Conservation (phyloP, 2,888 invertebrate species). For the Euplagia quadripunctaria region DNA sequence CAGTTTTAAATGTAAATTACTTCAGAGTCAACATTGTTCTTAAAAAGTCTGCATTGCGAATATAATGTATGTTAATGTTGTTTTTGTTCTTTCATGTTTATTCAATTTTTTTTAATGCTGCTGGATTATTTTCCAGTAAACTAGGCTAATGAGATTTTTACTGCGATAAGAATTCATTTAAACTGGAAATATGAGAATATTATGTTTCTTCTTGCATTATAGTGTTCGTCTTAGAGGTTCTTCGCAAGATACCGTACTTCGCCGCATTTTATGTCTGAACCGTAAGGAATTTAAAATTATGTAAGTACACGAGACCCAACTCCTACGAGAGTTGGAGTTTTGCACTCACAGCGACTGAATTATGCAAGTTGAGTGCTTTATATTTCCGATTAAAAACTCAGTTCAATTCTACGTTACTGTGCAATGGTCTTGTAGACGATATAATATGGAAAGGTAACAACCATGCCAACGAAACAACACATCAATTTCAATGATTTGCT, state of each 20-base stretch:
- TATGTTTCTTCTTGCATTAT: neutral
- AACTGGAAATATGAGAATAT: neutral
- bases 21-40: conserved; percentile 45
- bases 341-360: neutral
- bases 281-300: neutral
- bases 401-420: neutral
- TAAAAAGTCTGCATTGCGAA: conserved; percentile 41
- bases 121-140: conserved; percentile 56
- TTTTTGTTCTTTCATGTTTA: conserved; percentile 50
- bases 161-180: conserved; percentile 34
- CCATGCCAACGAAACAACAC: neutral
- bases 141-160: conserved; percentile 54
- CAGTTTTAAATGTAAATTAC: conserved; percentile 42
- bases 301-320: neutral
- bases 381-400: too few relatives aligned
- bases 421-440: neutral
- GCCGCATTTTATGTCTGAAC: neutral
- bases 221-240: neutral
- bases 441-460: neutral
- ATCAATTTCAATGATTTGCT: neutral
- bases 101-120: conserved; percentile 47
- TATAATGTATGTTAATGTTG: conserved; percentile 52
- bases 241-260: neutral
- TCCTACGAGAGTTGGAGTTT: neutral
- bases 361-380: neutral